Percentiles rank a stretch among this genome's conserved stretches.
These are phyloP conservation scores for Martes martes DNA, from an alignment of 2,113 vertebrate species.

Conservation along the genomic window DNA sequence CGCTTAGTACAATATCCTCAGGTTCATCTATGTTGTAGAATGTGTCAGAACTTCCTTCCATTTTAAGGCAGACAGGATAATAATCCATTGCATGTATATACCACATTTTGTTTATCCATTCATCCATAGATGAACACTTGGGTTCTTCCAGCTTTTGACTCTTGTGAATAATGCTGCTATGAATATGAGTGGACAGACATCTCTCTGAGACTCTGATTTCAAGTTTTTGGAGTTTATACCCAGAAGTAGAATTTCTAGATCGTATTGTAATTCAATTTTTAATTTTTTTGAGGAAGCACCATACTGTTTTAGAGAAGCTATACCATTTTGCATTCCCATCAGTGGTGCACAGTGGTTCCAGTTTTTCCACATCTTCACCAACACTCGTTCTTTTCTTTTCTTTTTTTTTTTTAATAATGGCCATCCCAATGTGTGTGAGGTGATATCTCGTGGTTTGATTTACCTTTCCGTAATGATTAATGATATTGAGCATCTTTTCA, in stretches of 20 bases:
- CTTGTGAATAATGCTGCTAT: not conserved
- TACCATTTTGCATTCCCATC: not conserved
- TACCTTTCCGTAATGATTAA: not conserved
- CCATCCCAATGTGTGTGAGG: not conserved
- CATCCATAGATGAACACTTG: not conserved
- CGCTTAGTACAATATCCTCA: not conserved
- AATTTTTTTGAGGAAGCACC: not conserved
- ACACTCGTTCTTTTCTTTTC: not conserved
- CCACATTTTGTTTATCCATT: not conserved
- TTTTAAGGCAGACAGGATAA: not conserved
- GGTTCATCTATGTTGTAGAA: not conserved
- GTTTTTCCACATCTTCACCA: not conserved
- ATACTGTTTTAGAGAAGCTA: not conserved
- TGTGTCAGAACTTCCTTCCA: not conserved
- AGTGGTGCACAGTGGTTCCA: not conserved
- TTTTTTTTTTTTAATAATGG: not conserved
- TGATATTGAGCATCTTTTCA: not conserved
- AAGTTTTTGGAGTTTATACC: not conserved
- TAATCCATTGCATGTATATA: not conserved
- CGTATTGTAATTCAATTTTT: not conserved
- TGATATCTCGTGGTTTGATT: not conserved
- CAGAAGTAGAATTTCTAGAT: not conserved
- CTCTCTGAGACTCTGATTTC: conserved; percentile 1
- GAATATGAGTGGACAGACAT: not conserved
- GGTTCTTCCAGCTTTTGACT: not conserved